Percentiles rank a stretch among this genome's conserved stretches.
Evolutionary conservation across 2,888 invertebrate species (phyloP).

Genomic region (Oxystoma pomonae): DNA sequence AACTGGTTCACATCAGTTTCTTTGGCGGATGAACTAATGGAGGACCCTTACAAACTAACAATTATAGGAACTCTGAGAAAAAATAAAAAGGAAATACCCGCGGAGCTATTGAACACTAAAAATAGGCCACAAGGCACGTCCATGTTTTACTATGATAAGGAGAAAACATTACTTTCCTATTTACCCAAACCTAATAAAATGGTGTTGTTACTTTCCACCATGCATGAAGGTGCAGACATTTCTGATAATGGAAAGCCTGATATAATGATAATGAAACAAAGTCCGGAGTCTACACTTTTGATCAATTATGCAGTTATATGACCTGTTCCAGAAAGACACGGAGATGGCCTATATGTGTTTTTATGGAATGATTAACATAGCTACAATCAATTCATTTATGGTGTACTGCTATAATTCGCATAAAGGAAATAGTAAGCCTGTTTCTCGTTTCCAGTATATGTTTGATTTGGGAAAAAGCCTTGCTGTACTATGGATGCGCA

Average conservation of each 20-base stretch:
- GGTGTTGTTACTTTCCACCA: background rate
- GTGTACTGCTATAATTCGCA: background rate
- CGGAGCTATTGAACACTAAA: background rate
- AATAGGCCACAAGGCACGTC: background rate
- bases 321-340: conserved; percentile 7
- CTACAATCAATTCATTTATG: background rate
- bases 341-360: conserved; percentile 10
- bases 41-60: background rate
- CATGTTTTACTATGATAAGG: background rate
- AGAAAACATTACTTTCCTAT: background rate
- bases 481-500: no score
- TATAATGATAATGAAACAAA: background rate
- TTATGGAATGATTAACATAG: conserved; percentile 11
- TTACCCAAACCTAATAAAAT: background rate
- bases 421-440: background rate
- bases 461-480: background rate
- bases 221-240: background rate
- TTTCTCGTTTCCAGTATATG: background rate
- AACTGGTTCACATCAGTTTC: background rate
- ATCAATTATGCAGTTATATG: conserved; percentile 10
- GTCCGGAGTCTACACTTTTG: background rate
- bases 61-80: background rate
- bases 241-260: background rate
- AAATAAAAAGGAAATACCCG: background rate
- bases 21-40: background rate